Evolutionary conservation across 2,113 vertebrate species (phyloP), one percentile per base, ranked within the genome.

Genomic region (Pipa parva): DNA sequence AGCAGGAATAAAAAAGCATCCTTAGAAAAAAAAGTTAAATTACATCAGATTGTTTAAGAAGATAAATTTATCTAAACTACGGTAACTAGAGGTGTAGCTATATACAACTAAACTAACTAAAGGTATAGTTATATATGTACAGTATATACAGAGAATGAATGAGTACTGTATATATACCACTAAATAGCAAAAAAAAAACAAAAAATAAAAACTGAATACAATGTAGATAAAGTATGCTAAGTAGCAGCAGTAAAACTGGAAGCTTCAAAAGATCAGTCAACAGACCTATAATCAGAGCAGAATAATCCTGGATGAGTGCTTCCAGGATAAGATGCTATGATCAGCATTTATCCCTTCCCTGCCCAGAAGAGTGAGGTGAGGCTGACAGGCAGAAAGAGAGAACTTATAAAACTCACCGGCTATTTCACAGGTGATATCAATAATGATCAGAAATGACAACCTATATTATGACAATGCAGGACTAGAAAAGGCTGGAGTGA

Each of bases 301-400:
- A 68, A 68, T 68, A 59, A 68, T 68, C 64, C 49, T 22, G 7
- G 54, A 58, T 58, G 39, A 7, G 18, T 49, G 63, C 63, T 55
- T 59, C 22, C 15, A 68, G 64, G 55, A 31, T 68, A 25, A 59
- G 64, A 68, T 59, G 64, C 64, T 59, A 68, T 59, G 64, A 59
- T 68, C 58, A 59, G 64, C 55, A 59, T 59, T 68, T 68, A 68
- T 51, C 29, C 64, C 46, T 59, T 59, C 56, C 64, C 31, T 50
- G 13, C 42, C 45, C 13, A 8, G n/a, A 31, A 25, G 31, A 3
- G 42, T 37, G 64, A 68, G 56, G 55, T 59, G 45, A 59, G 45
- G 64, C 64, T 59, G 64, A 68, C 33, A 55, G 64, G 55, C 56
- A 48, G 21, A 58, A n/a, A 42, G 26, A 9, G 54, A 50, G 55